Base-by-base conservation (phyloP, 2,797 vertebrate genomes). In the Falco cherrug region DNA sequence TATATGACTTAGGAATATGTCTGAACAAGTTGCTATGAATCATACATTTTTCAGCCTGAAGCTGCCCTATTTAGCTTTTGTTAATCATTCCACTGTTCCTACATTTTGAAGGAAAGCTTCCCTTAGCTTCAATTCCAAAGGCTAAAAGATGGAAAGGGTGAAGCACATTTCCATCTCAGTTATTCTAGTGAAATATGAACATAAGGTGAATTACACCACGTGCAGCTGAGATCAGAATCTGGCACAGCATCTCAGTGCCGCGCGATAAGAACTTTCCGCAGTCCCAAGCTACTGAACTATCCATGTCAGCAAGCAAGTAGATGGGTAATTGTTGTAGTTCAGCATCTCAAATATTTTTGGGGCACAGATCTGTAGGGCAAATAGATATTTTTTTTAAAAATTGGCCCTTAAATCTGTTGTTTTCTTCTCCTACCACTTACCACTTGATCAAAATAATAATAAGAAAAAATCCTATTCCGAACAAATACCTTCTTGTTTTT, bases 1-100 rank as follows among this genome's bases (percentile, higher is more conserved):
- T 87, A 88, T 88, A 85, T 47, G 86, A 85, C 63, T 96, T 90
- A 67, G 68, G 68, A 87, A 79, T 95, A 83, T 75, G 89, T 95
- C 95, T 76, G 77, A 94, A 93, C 95, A 91, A 96, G 94, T 94
- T 86, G 71, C 70, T 70, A 69, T 96, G 93, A 97, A 93, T 93
- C 93, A 78, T 87, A 16, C 45, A 63, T 91, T 94, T 94, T 92
- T 82, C 90, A 96, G 71, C 67, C 89, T 78, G 54, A 95, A 91
- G 82, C 80, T 92, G 83, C 77, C 80, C 82, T 90, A 45, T 84
- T 97, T 96, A 94, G 90, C 68, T 91, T 94, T 91, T 82, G 70
- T 91, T 93, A 89, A 91, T 91, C 87, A 77, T 94, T 84, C 88
- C 64, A 22, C 50, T n/a, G 74, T 48, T 92, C 60, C 71, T 90